Base-by-base conservation (phyloP, 2,797 vertebrate species). In the Arrhamphus sclerolepis region DNA sequence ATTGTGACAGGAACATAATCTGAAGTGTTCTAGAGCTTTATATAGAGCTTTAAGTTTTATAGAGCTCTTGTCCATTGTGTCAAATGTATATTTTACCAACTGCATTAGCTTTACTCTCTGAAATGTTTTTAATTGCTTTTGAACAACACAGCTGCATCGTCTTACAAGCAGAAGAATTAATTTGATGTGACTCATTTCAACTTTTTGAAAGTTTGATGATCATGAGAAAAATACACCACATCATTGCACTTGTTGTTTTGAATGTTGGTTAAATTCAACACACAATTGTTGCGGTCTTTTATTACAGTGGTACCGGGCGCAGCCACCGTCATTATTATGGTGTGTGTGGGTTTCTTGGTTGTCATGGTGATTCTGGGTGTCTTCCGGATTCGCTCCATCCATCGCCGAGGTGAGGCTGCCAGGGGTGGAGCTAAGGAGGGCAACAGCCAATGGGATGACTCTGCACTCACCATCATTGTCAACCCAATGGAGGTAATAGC, bases 281-380 rank as follows among this genome's bases (percentile, higher is more conserved):
- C 10, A 10, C 10, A 14, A 4, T 14, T 38, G 34, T 62, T 24
- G 51, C n/a, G 66, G 7, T 60, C 4, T 70, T 41, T 41, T 49
- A 24, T 55, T 10, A 20, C 84, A 94, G 98, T 98, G 89, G 94
- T 99, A 17, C 98, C 97, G 17, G 96, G 96, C 7, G 96, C 97
- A 3, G 98, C 98, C 16, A 98, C 97, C 0, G 92, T 98, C 86
- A 98, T 99, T 89, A 99, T 99, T 3, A 95, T 99, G 91, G 96
- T 98, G 52, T 99, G 98, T 0, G 96, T 99, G 75, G 96, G 96
- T 58, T 99, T 99, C 92, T 91, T 99, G 87, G 96, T 95, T 14
- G 93, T 99, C 64, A 98, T 98, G 95, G 97, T 99, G 62, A 92
- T 98, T 82, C 93, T 99, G 0, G 98, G 98, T 1, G 94, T 99